Evolutionary conservation across 1,140 invertebrate species (phyloP).

Genomic region (Spodoptera frugiperda): DNA sequence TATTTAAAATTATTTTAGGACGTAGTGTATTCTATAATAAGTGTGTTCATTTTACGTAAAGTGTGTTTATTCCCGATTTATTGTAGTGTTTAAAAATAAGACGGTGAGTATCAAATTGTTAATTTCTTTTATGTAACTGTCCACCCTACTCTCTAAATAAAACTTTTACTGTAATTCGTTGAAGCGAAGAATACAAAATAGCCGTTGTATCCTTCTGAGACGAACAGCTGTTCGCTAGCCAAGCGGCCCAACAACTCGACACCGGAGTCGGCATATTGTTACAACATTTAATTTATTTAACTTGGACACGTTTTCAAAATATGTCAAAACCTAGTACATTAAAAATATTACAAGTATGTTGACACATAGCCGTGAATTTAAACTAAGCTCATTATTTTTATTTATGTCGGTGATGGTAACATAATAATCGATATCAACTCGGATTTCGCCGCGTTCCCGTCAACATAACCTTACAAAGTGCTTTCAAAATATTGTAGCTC

Average conservation of each 20-base stretch:
- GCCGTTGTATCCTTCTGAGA: slow-evolving; percentile 4
- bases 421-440: background rate
- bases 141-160: slow-evolving; percentile 44
- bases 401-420: background rate
- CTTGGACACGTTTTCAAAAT: slow-evolving; percentile 9
- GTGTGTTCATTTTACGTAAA: slow-evolving; percentile 64
- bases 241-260: slow-evolving; percentile 2
- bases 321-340: too few relatives aligned
- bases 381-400: too few relatives aligned
- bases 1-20: slow-evolving; percentile 53
- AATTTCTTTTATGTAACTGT: slow-evolving; percentile 51
- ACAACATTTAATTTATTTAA: slow-evolving; percentile 7
- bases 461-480: too few relatives aligned
- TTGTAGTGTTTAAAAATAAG: slow-evolving; percentile 70
- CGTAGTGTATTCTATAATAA: slow-evolving; percentile 57
- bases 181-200: slow-evolving; percentile 9
- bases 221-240: slow-evolving; percentile 35
- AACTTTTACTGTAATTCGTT: slow-evolving; percentile 26
- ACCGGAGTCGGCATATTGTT: slow-evolving; percentile 29
- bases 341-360: too few relatives aligned
- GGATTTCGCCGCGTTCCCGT: too few relatives aligned
- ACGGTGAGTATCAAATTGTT: slow-evolving; percentile 69
- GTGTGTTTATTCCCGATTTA: slow-evolving; percentile 63
- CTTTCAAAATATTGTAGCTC: too few relatives aligned
- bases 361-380: too few relatives aligned